phyloP scores from a whole-genome alignment of 1,140 invertebrate species.

The Psix sp. region DNA sequence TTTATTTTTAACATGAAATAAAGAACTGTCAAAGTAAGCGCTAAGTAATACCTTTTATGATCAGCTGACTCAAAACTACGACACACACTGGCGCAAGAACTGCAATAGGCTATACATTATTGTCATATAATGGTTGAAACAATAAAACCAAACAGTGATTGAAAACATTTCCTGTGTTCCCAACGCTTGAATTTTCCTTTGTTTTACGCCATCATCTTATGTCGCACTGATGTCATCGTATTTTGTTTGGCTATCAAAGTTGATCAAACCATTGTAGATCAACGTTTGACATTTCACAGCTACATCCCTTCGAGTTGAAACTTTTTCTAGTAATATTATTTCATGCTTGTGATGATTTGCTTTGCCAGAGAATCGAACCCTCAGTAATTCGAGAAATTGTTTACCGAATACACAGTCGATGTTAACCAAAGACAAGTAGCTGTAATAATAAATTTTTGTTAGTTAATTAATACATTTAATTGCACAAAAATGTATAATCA shows the following conservation, averaged over 20 bases:
- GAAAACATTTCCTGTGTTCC: neutral
- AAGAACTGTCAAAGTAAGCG: neutral
- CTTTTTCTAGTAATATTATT: conserved; percentile 15
- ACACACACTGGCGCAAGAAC: conserved; percentile 13
- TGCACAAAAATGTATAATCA: too few species aligned
- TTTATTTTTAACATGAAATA: too few species aligned
- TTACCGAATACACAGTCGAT: conserved; percentile 8
- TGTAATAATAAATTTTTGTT: conserved; percentile 9
- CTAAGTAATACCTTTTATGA: conserved; percentile 11
- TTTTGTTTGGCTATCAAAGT: conserved; percentile 5
- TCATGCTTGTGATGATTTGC: conserved; percentile 4
- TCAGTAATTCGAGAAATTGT: conserved; percentile 6
- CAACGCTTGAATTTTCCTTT: neutral
- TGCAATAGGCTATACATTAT: conserved; percentile 16
- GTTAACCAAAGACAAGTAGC: conserved; percentile 5
- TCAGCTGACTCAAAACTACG: conserved; percentile 4
- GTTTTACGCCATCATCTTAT: too few species aligned
- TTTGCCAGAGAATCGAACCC: neutral
- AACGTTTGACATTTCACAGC: conserved; percentile 10
- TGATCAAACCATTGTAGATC: conserved; percentile 6
- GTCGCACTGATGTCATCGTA: neutral
- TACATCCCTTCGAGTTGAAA: conserved; percentile 2
- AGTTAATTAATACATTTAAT: conserved; percentile 1
- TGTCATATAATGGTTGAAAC: conserved; percentile 21
- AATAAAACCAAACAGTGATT: conserved; percentile 24